Evolutionary conservation across 2,888 invertebrate species (phyloP).

Genomic region (Sinopyrophorus schimmeli): DNA sequence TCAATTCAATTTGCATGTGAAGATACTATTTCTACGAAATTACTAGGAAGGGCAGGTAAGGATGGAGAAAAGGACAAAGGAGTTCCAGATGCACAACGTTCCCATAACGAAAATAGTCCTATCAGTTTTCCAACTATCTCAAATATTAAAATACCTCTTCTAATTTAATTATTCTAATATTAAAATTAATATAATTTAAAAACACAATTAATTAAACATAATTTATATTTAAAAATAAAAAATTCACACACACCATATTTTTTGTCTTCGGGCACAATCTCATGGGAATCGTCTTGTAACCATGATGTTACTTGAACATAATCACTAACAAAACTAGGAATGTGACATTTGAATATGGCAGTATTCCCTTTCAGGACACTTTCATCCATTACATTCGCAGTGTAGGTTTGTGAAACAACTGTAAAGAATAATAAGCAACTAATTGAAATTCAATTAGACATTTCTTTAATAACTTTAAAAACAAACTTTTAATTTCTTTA

Average conservation of each 20-base stretch:
- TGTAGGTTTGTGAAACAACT: conserved; percentile 90
- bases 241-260: conserved; percentile 48
- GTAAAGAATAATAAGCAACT: conserved; percentile 54
- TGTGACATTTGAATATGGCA: conserved; percentile 90
- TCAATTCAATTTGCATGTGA: conserved; percentile 18
- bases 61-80: conserved; percentile 36
- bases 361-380: conserved; percentile 89
- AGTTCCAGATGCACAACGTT: conserved; percentile 48
- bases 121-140: no score
- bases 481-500: no score
- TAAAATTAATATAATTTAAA: no score
- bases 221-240: background rate
- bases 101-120: conserved; percentile 7
- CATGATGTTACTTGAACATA: conserved; percentile 84
- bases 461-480: background rate
- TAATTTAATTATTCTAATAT: no score
- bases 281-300: conserved; percentile 77
- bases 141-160: no score
- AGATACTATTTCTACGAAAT: conserved; percentile 11
- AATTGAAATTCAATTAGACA: conserved; percentile 2
- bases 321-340: conserved; percentile 91
- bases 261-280: conserved; percentile 58
- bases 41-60: conserved; percentile 21
- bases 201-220: no score
- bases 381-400: conserved; percentile 90